phyloP scores from a whole-genome alignment of 1,140 invertebrate genomes.

The Drosophila fuyamai region DNA sequence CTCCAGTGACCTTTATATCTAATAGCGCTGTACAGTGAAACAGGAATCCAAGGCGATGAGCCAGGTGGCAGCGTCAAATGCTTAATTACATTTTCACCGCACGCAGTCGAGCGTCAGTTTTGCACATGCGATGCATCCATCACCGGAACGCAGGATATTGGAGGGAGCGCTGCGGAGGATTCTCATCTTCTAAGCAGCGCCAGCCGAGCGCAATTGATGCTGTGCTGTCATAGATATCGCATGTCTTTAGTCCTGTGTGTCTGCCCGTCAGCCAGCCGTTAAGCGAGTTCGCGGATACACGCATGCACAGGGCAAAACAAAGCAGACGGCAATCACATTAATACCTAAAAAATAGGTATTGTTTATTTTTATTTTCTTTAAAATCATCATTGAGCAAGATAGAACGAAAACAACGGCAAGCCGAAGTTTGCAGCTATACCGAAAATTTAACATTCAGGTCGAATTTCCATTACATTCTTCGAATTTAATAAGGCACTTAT shows the following conservation, averaged over 20 bases:
- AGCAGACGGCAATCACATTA: not conserved
- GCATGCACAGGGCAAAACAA: slow-evolving; percentile 7
- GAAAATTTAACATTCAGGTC: no score
- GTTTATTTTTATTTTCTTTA: no score
- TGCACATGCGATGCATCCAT: slow-evolving; percentile 68
- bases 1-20: not conserved
- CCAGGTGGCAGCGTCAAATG: slow-evolving; percentile 40
- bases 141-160: slow-evolving; percentile 52
- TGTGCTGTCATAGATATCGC: slow-evolving; percentile 60
- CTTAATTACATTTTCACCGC: slow-evolving; percentile 78
- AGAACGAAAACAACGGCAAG: no score
- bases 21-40: slow-evolving; percentile 7
- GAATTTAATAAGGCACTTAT: no score
- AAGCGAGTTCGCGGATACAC: slow-evolving; percentile 21
- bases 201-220: slow-evolving; percentile 38
- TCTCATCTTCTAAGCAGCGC: slow-evolving; percentile 43
- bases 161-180: slow-evolving; percentile 12
- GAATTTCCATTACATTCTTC: no score
- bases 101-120: slow-evolving; percentile 38
- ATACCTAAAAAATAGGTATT: no score
- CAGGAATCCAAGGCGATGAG: slow-evolving; percentile 1
- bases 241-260: slow-evolving; percentile 45
- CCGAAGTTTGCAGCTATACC: no score
- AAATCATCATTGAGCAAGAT: no score
- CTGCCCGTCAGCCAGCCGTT: slow-evolving; percentile 39